phyloP scores from a whole-genome alignment of 2,888 invertebrate genomes.

The Julus scanicus region DNA sequence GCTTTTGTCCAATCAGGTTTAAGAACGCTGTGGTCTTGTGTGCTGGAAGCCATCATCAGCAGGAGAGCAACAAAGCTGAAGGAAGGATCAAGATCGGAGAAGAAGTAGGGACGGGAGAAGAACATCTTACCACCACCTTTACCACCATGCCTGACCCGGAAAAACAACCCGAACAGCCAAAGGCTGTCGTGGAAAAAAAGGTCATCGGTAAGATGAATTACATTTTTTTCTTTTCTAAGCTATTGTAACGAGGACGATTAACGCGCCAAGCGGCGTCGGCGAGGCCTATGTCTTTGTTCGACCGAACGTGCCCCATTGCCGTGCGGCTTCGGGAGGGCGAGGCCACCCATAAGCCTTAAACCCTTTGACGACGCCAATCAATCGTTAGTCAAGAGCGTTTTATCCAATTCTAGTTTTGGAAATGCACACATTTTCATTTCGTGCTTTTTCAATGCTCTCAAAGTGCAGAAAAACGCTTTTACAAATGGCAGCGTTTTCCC shows the following conservation, averaged over 20 bases:
- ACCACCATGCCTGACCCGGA: conserved; percentile 97
- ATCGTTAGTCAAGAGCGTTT: not conserved
- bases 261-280: not conserved
- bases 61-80: conserved; percentile 69
- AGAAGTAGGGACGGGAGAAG: conserved; percentile 66
- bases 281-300: conserved; percentile 41
- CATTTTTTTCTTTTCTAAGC: not conserved
- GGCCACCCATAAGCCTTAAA: not conserved
- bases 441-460: not conserved
- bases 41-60: conserved; percentile 62
- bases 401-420: not conserved
- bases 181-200: conserved; percentile 81
- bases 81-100: conserved; percentile 69
- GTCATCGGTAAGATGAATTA: conserved; percentile 77
- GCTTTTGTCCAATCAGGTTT: not conserved
- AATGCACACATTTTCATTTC: not conserved
- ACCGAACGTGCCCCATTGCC: not conserved
- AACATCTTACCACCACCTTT: conserved; percentile 70
- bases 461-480: not conserved
- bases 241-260: not conserved
- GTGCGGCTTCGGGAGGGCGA: not conserved
- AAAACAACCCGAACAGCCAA: conserved; percentile 73
- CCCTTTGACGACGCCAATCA: not conserved
- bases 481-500: conserved; percentile 47
- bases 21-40: conserved; percentile 41